Conservation (phyloP, 1,140 invertebrate genomes). For the Pseudobourletiella spinata region DNA sequence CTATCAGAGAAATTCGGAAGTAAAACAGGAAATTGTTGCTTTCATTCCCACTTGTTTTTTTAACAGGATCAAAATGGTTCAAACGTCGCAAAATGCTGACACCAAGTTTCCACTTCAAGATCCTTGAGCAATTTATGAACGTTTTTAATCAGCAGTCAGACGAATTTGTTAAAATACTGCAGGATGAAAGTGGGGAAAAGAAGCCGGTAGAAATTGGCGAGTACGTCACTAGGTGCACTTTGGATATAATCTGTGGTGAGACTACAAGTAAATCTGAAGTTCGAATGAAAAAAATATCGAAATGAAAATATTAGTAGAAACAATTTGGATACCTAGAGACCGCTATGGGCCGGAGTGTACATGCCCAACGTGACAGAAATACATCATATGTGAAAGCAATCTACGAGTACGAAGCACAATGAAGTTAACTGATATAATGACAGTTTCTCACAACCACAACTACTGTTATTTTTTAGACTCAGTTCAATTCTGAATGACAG, state of each 20-base stretch:
- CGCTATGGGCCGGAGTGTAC: slow-evolving; percentile 58
- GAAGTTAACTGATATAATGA: too few species aligned
- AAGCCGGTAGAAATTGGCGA: slow-evolving; percentile 32
- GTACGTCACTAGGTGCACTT: slow-evolving; percentile 47
- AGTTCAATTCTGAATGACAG: slow-evolving; percentile 46
- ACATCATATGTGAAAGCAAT: slow-evolving; percentile 65
- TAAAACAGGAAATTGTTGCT: slow-evolving; percentile 39
- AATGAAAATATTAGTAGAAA: too few species aligned
- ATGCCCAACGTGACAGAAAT: slow-evolving; percentile 50
- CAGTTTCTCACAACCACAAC: too few species aligned
- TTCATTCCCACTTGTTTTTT: slow-evolving; percentile 38
- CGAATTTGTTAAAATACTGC: slow-evolving; percentile 39
- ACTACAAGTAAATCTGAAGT: neutral
- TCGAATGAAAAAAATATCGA: too few species aligned
- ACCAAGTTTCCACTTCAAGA: slow-evolving; percentile 58
- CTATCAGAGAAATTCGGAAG: neutral
- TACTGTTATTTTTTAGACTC: too few species aligned
- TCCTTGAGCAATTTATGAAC: slow-evolving; percentile 51
- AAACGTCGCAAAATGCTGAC: slow-evolving; percentile 51
- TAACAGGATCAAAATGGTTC: slow-evolving; percentile 47
- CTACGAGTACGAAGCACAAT: too few species aligned
- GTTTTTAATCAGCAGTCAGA: slow-evolving; percentile 52
- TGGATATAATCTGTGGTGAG: slow-evolving; percentile 55
- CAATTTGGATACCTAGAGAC: too few species aligned
- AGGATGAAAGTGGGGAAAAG: neutral